Percentiles rank a stretch among this genome's conserved stretches.
Evolutionary conservation across 2,113 vertebrate genomes (phyloP).

Genomic region (Pyrgilauda ruficollis): DNA sequence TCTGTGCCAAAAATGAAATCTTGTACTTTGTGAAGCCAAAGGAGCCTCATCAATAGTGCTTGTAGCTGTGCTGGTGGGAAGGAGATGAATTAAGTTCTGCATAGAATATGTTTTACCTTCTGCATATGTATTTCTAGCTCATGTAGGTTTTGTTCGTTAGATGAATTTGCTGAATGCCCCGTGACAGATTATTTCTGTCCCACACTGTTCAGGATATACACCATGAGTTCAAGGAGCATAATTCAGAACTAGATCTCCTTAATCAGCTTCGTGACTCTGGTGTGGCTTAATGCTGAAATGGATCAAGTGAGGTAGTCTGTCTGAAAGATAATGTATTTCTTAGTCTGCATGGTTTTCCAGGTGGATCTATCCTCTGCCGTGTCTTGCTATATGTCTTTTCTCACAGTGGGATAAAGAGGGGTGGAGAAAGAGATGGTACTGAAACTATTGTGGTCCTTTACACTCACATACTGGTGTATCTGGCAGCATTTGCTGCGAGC

Average conservation of each 20-base stretch:
- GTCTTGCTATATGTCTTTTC: not conserved
- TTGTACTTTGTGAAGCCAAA: not conserved
- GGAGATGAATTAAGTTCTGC: not conserved
- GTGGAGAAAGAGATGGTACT: not conserved
- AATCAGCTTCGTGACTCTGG: not conserved
- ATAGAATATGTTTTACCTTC: not conserved
- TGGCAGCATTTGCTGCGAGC: not conserved
- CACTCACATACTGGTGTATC: not conserved
- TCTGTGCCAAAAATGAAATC: not conserved
- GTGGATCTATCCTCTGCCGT: not conserved
- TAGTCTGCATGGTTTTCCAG: not conserved
- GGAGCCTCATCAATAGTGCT: not conserved
- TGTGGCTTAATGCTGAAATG: not conserved
- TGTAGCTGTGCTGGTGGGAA: not conserved
- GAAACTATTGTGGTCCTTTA: not conserved
- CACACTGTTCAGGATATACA: not conserved
- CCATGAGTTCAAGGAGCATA: accelerated
- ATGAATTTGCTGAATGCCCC: not conserved
- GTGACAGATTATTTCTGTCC: not conserved
- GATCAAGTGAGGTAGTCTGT: not conserved
- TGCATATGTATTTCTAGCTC: not conserved
- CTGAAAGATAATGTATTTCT: not conserved
- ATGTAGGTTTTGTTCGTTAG: not conserved
- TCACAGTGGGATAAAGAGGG: not conserved
- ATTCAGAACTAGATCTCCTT: not conserved